A percentile compares a stretch with the other conserved stretches of the same genome.
Conservation (phyloP, 2,113 vertebrate species). For the Orientallactaga bullata region DNA sequence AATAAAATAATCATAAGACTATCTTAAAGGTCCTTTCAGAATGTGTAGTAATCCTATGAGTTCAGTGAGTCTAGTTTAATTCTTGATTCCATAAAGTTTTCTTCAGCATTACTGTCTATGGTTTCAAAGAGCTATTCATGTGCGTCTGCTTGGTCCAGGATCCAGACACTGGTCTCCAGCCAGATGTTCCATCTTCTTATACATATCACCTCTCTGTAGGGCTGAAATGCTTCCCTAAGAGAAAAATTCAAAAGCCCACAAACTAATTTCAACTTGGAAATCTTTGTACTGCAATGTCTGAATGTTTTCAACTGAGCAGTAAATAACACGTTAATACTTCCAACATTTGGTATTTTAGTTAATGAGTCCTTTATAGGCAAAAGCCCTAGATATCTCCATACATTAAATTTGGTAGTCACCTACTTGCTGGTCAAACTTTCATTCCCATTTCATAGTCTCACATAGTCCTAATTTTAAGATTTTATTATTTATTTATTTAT, state of each 20-base stretch:
- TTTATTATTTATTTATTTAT: no score
- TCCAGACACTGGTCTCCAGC: constrained; percentile 83
- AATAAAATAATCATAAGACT: constrained; percentile 77
- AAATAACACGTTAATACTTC: constrained; percentile 87
- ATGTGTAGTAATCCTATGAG: constrained; percentile 78
- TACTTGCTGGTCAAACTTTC: constrained; percentile 77
- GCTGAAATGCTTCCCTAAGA: constrained; percentile 86
- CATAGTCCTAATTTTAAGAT: constrained; percentile 35
- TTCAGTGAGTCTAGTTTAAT: constrained; percentile 79
- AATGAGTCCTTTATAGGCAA: constrained; percentile 76
- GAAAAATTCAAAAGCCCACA: constrained; percentile 67
- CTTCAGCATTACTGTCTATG: constrained; percentile 76
- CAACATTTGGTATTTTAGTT: constrained; percentile 84
- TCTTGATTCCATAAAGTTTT: constrained; percentile 77
- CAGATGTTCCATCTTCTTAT: constrained; percentile 87
- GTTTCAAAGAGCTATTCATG: constrained; percentile 83
- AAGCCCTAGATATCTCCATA: constrained; percentile 77
- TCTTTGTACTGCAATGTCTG: constrained; percentile 79
- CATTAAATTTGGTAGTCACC: constrained; percentile 82
- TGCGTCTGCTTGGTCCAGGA: constrained; percentile 83
- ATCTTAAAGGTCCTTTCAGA: constrained; percentile 75
- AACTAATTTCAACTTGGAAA: constrained; percentile 87
- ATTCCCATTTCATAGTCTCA: constrained; percentile 29
- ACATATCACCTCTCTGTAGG: constrained; percentile 83
- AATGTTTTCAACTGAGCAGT: constrained; percentile 86